These are phyloP conservation scores for Rhizoglyphus robini DNA, from an alignment of 1,140 invertebrate genomes.

Conservation along the genomic window DNA sequence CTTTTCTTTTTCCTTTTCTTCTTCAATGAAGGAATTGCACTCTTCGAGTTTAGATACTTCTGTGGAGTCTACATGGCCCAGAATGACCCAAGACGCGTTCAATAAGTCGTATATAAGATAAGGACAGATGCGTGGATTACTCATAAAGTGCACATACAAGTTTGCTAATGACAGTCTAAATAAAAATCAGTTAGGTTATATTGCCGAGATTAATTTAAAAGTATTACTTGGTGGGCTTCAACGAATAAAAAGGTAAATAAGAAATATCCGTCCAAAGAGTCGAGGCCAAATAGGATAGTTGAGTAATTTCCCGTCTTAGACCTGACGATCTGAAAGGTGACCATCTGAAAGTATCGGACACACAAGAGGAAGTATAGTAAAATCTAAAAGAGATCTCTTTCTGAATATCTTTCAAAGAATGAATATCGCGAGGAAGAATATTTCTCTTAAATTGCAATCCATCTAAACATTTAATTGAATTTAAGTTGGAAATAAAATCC, in stretches of 20 bases:
- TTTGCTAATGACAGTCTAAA: not conserved
- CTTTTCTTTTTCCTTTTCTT: not conserved
- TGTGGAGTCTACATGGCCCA: constrained; percentile 4
- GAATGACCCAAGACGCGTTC: constrained; percentile 20
- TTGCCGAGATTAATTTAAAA: no score
- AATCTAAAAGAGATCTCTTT: not conserved
- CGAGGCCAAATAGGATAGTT: not conserved
- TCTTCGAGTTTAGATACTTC: not conserved
- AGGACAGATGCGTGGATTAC: not conserved
- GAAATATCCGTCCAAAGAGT: not conserved
- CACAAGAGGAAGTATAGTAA: not conserved
- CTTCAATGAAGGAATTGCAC: not conserved
- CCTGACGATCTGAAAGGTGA: not conserved
- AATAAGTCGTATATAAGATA: constrained; percentile 14
- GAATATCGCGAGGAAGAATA: no score
- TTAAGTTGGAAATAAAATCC: not conserved
- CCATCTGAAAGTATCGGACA: not conserved
- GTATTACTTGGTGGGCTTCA: not conserved
- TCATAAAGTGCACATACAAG: constrained; percentile 9
- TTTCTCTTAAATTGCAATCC: no score
- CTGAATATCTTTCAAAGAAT: no score
- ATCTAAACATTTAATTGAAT: no score
- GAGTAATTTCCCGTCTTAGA: constrained; percentile 13
- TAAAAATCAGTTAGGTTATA: no score
- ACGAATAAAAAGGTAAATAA: not conserved